Base-by-base conservation (phyloP, 92 coral and sea anemone genomes). In the Parazoanthus swiftii region DNA sequence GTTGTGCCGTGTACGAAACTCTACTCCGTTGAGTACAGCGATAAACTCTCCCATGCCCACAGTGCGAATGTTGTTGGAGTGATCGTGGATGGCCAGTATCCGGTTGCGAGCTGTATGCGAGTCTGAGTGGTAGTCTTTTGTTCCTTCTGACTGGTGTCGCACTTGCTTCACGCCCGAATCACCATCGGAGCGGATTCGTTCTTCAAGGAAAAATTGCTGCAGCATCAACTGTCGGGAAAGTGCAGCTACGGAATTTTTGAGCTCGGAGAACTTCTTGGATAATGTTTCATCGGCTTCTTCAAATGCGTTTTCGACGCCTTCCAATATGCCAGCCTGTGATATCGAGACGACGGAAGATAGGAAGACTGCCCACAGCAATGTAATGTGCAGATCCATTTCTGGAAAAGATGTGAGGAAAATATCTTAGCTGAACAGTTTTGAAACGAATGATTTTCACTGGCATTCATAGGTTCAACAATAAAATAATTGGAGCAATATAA, bases 11-110 rank as follows among this genome's bases (percentile, higher is more conserved):
- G 90, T 88, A 33, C 90, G 90, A 44, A 88, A 88, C 63, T 88
- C 90, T 38, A 88, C 72, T 72, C 90, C 90, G 43, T 88, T 88
- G n/a, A 88, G 71, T 20, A 88, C 90, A 18, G 71, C 90, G 74
- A 88, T 82, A 80, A 92, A 93, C 84, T 94, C 98, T 74, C 98
- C 98, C 89, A 94, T 79, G 0, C 98, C 98, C 21, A 94, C 94
- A 43, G 98, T 91, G 46, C 96, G 92, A 51, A 74, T 73, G 44
- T 93, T 91, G 63, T 93, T 92, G 18, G 98, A 92, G 37, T 94
- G 98, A 42, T 94, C 98, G 72, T 94, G 98, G 43, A 94, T 94
- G 39, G 98, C 89, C 36, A 94, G 44, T 6, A 91, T 85, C 75
- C 98, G 88, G 71, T 43, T 81, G 13, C 79, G 59, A 63, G 81